These are phyloP conservation scores for Tetrax tetrax DNA, from an alignment of 2,113 vertebrate genomes.

Conservation along the genomic window DNA sequence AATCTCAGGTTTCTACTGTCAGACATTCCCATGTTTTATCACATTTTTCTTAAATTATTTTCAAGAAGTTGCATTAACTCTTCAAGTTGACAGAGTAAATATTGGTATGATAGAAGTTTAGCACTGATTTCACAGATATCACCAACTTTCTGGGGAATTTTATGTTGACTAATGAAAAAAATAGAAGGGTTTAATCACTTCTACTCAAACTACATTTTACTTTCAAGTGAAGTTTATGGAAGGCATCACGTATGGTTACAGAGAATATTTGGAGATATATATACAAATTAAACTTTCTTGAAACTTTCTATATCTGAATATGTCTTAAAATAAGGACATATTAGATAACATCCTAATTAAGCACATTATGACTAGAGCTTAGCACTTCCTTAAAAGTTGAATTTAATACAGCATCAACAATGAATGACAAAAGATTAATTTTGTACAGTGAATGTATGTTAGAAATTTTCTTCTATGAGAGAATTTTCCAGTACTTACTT, in stretches of 20 bases:
- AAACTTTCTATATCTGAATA: background rate
- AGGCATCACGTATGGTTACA: background rate
- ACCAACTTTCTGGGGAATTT: background rate
- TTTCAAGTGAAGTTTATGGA: background rate
- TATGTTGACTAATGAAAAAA: background rate
- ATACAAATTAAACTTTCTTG: background rate
- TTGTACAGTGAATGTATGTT: background rate
- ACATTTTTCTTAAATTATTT: conserved; percentile 51
- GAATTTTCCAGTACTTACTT: background rate
- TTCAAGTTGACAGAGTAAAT: conserved; percentile 48
- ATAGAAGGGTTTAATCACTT: background rate
- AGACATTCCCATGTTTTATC: conserved; percentile 64
- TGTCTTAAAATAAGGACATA: background rate
- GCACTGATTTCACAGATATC: conserved; percentile 8
- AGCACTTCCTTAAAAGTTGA: background rate
- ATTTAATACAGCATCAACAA: background rate
- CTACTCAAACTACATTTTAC: background rate
- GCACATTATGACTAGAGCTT: background rate
- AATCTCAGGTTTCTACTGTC: conserved; percentile 64
- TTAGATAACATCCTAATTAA: background rate
- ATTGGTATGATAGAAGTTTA: background rate
- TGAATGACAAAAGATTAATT: background rate
- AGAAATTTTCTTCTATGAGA: background rate
- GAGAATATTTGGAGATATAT: background rate
- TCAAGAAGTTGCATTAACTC: conserved; percentile 60